Evolutionary conservation across 92 coral and sea anemone species (phyloP).

Genomic region (Hydrozoanthus gracilis): DNA sequence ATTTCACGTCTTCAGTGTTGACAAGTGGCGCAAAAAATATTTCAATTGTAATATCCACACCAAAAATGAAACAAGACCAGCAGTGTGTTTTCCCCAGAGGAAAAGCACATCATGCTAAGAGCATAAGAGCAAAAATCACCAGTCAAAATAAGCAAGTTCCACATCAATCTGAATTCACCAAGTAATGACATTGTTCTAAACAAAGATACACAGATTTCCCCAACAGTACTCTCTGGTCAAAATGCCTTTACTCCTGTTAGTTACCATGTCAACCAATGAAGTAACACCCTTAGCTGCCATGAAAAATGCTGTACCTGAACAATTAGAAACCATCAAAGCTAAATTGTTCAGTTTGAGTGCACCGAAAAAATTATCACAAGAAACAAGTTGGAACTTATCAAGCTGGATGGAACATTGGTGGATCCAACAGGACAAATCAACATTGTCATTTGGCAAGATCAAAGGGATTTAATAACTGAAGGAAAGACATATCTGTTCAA

Average conservation of each 20-base stretch:
- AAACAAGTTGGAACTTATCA: constrained; percentile 25
- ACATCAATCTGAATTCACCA: neutral
- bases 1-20: neutral
- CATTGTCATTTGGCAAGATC: constrained; percentile 45
- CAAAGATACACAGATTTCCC: neutral
- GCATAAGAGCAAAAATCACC: neutral
- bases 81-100: constrained; percentile 6
- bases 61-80: neutral
- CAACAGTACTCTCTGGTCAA: neutral
- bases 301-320: constrained; percentile 56
- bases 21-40: constrained; percentile 11
- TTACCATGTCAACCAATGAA: constrained; percentile 48
- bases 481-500: constrained; percentile 48
- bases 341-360: constrained; percentile 43
- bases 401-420: constrained; percentile 45
- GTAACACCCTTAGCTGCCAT: constrained; percentile 38
- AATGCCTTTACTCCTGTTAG: constrained; percentile 43
- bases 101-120: neutral
- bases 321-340: constrained; percentile 55
- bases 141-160: neutral
- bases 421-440: constrained; percentile 53
- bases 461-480: constrained; percentile 26
- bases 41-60: neutral
- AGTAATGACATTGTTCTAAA: neutral
- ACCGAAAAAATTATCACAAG: constrained; percentile 52